Conservation (phyloP, 2,113 vertebrate genomes). For the Micromys minutus region DNA sequence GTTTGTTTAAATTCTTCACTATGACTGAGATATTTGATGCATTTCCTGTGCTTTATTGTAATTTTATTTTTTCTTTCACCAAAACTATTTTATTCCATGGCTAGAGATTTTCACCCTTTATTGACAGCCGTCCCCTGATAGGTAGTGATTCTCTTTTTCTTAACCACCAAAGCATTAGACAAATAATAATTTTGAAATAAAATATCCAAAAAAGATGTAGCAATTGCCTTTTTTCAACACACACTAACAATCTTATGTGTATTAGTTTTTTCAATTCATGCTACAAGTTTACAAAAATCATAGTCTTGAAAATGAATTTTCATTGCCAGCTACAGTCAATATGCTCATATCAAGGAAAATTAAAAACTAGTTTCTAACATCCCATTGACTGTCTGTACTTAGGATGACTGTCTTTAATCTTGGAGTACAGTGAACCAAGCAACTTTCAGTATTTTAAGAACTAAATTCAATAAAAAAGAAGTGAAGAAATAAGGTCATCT, state of each 20-base stretch:
- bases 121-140: not conserved
- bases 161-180: not conserved
- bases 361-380: not conserved
- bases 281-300: not conserved
- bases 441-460: not conserved
- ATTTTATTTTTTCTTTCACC: not conserved
- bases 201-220: not conserved
- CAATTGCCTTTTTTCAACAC: not conserved
- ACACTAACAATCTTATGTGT: not conserved
- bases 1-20: not conserved
- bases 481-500: not conserved
- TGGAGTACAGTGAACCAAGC: not conserved
- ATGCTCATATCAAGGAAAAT: not conserved
- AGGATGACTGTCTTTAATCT: not conserved
- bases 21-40: not conserved
- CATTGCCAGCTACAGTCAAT: not conserved
- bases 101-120: not conserved
- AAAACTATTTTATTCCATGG: not conserved
- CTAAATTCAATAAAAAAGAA: not conserved
- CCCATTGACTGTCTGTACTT: not conserved
- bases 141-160: not conserved
- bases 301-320: not conserved
- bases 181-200: not conserved
- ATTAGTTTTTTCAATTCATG: not conserved
- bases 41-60: not conserved